Base-by-base conservation (phyloP, 2,113 vertebrate species). In the Alosa alosa region DNA sequence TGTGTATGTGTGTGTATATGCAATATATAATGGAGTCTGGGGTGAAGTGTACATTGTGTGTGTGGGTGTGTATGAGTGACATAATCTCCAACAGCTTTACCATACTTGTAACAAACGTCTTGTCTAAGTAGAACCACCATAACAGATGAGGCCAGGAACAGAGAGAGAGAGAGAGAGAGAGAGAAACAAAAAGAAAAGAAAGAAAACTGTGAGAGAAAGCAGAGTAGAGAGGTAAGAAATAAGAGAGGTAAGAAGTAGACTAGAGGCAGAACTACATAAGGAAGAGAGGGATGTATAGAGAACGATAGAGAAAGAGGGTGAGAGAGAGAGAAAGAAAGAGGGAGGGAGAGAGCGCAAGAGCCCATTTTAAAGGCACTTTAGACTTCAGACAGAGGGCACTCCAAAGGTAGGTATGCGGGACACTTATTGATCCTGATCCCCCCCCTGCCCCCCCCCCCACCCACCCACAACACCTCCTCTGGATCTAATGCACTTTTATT, bases 171-270 rank as follows among this genome's bases (percentile, higher is more conserved):
- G 52, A 20, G 52, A 55, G 17, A 64, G 60, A n/a, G 20, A 64
- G 22, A 64, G 60, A 64, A 18, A 64, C 10, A 10, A 49, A 13
- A 49, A 13, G 11, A 13, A 49, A 9, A 90, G 84, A 87, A 84
- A 89, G 46, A 86, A 86, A 47, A 83, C 87, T 89, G 90, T 89
- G 75, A 90, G 86, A 89, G 86, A n/a, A 89, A 87, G 31, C 31
- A 31, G 31, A 31, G 31, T 31, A 31, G 31, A 31, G 31, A 31
- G 31, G 31, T 31, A 31, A 31, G 31, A 31, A 31, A 31, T 31
- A 31, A 31, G 31, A 78, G 5, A 39, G 72, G 10, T 36, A 78
- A 78, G 72, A 78, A 78, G 72, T 36, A 3, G 2, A 31, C 36
- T 4, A 81, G 47, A 52, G 82, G 57, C 84, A 84, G 83, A 89